phyloP scores from a whole-genome alignment of 2,888 invertebrate species.

The Pycnomerus fuliginosus region DNA sequence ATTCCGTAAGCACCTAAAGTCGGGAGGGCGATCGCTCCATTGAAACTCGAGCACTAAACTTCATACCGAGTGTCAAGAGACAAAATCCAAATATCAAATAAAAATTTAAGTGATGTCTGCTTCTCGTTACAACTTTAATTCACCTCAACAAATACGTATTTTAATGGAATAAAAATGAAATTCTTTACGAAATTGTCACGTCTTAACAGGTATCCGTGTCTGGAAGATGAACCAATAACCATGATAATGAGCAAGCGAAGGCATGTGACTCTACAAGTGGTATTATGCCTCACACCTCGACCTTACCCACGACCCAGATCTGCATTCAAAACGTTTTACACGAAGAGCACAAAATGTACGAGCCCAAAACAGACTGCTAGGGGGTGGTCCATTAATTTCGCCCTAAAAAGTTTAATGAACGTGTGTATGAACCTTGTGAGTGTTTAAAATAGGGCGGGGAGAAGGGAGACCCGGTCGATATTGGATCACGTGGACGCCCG shows the following conservation, averaged over 20 bases:
- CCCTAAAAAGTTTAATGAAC: constrained; percentile 23
- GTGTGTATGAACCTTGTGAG: constrained; percentile 22
- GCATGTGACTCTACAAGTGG: constrained; percentile 35
- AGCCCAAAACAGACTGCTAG: too few species aligned
- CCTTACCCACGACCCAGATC: too few species aligned
- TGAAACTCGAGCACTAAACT: too few species aligned
- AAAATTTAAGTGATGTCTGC: too few species aligned
- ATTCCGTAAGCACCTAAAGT: too few species aligned
- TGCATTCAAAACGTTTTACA: too few species aligned
- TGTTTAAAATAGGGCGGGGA: constrained; percentile 21
- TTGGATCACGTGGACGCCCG: constrained; percentile 38
- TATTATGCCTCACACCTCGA: constrained; percentile 8
- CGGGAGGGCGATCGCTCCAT: too few species aligned
- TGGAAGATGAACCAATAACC: constrained; percentile 39
- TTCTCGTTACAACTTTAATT: too few species aligned
- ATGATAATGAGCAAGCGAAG: constrained; percentile 36
- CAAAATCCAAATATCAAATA: too few species aligned
- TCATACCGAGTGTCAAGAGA: too few species aligned
- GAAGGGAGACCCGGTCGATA: constrained; percentile 31
- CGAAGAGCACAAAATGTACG: too few species aligned
- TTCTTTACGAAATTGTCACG: constrained; percentile 36
- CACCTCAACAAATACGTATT: too few species aligned
- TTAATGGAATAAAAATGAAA: constrained; percentile 28
- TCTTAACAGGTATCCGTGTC: constrained; percentile 24
- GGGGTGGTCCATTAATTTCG: constrained; percentile 10